phyloP scores from a whole-genome alignment of 2,888 invertebrate species.

The Oxystoma pomonae region DNA sequence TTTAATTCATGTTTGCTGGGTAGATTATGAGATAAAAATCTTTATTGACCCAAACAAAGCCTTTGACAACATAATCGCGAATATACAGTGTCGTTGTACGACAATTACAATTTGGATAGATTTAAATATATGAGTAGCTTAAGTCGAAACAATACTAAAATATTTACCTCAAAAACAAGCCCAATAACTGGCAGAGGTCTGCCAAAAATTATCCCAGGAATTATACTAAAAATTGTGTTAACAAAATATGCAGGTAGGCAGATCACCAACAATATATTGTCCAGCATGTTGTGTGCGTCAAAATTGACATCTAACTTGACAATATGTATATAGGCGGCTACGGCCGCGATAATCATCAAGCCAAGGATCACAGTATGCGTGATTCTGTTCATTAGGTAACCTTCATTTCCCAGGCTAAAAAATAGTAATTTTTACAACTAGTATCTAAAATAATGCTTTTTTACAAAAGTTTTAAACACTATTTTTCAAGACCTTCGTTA shows the following conservation, averaged over 20 bases:
- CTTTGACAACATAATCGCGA: no score
- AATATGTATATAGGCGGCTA: constrained; percentile 61
- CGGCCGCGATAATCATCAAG: constrained; percentile 55
- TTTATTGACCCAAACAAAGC: no score
- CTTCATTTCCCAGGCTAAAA: constrained; percentile 42
- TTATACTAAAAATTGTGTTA: constrained; percentile 64
- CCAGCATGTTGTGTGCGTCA: constrained; percentile 60
- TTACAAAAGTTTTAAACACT: no score
- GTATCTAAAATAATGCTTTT: no score
- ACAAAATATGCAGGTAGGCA: constrained; percentile 70
- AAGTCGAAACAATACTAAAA: no score
- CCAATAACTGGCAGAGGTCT: constrained; percentile 27
- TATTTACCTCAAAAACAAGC: constrained; percentile 33
- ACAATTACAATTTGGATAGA: no score
- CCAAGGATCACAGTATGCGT: constrained; percentile 55
- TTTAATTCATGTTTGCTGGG: no score
- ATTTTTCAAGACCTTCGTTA: no score
- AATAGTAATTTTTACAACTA: no score
- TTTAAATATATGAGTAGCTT: no score
- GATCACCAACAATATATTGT: constrained; percentile 66
- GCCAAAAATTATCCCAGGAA: constrained; percentile 53
- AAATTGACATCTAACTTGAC: constrained; percentile 62
- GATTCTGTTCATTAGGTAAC: constrained; percentile 50
- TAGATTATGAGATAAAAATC: no score
- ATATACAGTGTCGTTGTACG: no score